These are phyloP conservation scores for Ashinkailepas kermadecensis DNA, from an alignment of 2,888 invertebrate genomes.

Conservation along the genomic window DNA sequence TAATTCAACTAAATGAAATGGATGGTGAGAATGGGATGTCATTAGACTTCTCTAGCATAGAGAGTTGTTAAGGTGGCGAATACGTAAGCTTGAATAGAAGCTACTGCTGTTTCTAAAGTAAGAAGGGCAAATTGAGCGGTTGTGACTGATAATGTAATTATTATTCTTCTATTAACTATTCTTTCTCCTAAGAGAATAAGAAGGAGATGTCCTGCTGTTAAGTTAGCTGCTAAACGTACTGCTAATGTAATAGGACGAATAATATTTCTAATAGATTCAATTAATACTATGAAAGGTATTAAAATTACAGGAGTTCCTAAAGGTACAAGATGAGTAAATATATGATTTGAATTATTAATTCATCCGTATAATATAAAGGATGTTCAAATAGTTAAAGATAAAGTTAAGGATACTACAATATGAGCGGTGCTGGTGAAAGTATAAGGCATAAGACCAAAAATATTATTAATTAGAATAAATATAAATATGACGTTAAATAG, in stretches of 20 bases:
- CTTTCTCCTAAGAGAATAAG: not conserved
- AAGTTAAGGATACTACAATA: conserved; percentile 51
- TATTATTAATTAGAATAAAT: conserved; percentile 58
- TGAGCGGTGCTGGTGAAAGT: conserved; percentile 63
- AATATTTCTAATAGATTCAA: conserved; percentile 4
- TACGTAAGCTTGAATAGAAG: too few species aligned
- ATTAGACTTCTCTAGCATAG: too few species aligned
- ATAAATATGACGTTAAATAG: conserved; percentile 53
- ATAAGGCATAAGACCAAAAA: conserved; percentile 60
- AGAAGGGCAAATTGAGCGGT: too few species aligned
- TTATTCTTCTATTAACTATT: not conserved
- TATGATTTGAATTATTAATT: conserved; percentile 54
- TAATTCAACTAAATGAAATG: too few species aligned
- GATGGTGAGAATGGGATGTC: too few species aligned
- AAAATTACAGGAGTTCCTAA: conserved; percentile 56
- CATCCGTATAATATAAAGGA: conserved; percentile 58
- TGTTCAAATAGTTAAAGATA: conserved; percentile 57
- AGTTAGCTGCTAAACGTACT: not conserved
- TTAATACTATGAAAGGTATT: conserved; percentile 57
- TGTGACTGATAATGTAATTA: too few species aligned
- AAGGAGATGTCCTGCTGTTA: not conserved
- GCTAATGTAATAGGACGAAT: not conserved
- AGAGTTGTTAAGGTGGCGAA: too few species aligned
- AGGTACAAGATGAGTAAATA: conserved; percentile 61
- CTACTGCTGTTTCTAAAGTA: too few species aligned